phyloP scores from a whole-genome alignment of 2,888 invertebrate species.

The Congeria kusceri region DNA sequence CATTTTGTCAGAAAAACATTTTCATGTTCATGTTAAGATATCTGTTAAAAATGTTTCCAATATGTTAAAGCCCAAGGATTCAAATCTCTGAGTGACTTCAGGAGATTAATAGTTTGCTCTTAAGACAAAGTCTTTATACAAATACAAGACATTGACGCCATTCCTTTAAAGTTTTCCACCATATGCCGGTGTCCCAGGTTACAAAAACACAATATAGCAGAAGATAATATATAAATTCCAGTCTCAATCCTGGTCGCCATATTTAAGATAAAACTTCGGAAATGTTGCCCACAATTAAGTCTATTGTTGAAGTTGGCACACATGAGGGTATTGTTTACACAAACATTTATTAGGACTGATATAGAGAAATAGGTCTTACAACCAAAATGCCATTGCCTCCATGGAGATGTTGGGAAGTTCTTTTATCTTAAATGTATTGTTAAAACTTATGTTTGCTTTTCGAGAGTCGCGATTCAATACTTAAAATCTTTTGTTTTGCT shows the following conservation, averaged over 20 bases:
- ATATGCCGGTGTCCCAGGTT: too few relatives aligned
- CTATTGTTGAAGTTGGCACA: slow-evolving; percentile 42
- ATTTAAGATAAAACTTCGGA: slow-evolving; percentile 32
- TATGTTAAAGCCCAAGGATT: too few relatives aligned
- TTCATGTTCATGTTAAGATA: too few relatives aligned
- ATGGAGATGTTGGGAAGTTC: slow-evolving; percentile 46
- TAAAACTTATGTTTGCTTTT: slow-evolving; percentile 67
- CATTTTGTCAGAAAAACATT: too few relatives aligned
- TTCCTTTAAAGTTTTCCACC: too few relatives aligned
- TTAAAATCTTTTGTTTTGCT: slow-evolving; percentile 68
- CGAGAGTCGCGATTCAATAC: slow-evolving; percentile 64
- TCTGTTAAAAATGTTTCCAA: too few relatives aligned
- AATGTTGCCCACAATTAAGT: slow-evolving; percentile 41
- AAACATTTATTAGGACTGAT: slow-evolving; percentile 44
- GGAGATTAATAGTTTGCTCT: too few relatives aligned
- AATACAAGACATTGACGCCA: too few relatives aligned
- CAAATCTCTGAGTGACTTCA: too few relatives aligned
- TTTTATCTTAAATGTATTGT: slow-evolving; percentile 67
- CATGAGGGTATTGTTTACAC: slow-evolving; percentile 40
- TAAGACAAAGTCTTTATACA: too few relatives aligned
- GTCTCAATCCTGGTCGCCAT: slow-evolving; percentile 22
- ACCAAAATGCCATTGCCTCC: slow-evolving; percentile 58
- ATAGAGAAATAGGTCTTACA: slow-evolving; percentile 47
- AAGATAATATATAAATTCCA: slow-evolving; percentile 36
- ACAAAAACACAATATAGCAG: slow-evolving; percentile 4